These are phyloP conservation scores for Vanessa tameamea DNA, from an alignment of 1,140 invertebrate genomes.

Conservation along the genomic window DNA sequence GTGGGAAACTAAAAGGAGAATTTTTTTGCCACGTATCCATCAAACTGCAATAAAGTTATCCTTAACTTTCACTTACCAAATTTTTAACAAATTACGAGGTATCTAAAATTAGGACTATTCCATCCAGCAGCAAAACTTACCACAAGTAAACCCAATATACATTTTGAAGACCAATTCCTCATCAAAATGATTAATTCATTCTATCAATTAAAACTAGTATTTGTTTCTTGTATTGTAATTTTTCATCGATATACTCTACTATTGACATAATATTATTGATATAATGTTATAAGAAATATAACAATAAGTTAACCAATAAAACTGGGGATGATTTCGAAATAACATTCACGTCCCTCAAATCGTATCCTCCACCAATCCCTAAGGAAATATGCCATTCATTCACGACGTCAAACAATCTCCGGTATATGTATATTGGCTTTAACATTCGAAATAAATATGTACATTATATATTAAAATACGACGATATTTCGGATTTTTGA, in stretches of 20 bases:
- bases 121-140: too few relatives aligned
- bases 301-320: conserved; percentile 23
- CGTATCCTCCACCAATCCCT: conserved; percentile 15
- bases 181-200: too few relatives aligned
- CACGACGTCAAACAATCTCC: conserved; percentile 19
- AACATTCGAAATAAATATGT: not conserved
- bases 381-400: conserved; percentile 25
- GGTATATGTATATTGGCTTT: not conserved
- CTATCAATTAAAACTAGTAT: too few relatives aligned
- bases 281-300: not conserved
- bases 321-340: conserved; percentile 18
- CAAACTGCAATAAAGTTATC: too few relatives aligned
- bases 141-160: too few relatives aligned
- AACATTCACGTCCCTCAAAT: conserved; percentile 23
- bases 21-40: too few relatives aligned
- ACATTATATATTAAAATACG: conserved; percentile 5
- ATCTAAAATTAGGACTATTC: too few relatives aligned
- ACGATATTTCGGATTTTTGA: not conserved
- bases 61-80: too few relatives aligned
- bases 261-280: not conserved
- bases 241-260: not conserved
- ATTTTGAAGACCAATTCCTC: too few relatives aligned
- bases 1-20: too few relatives aligned
- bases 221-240: too few relatives aligned
- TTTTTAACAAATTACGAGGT: too few relatives aligned